A percentile compares a stretch with the other conserved stretches of the same genome.
These are phyloP conservation scores for Caenorhabditis doughertyi DNA, from an alignment of 2,888 invertebrate species.

Conservation along the genomic window DNA sequence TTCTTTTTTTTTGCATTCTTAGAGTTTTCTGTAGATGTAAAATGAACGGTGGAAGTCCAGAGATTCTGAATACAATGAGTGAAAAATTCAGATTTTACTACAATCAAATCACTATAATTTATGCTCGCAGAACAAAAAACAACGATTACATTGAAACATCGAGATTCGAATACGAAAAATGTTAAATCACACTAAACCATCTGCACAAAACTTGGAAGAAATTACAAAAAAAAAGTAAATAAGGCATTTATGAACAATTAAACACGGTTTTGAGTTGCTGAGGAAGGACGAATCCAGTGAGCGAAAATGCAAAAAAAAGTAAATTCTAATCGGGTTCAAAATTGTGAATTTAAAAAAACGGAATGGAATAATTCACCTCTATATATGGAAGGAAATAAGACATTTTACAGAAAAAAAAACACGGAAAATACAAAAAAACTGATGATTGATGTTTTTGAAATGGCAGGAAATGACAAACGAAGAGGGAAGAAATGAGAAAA, in stretches of 20 bases:
- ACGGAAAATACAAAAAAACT: background rate
- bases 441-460: background rate
- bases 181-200: conserved; percentile 19
- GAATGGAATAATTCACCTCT: too few species aligned
- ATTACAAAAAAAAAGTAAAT: conserved; percentile 1
- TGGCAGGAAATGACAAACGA: conserved; percentile 24
- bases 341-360: too few species aligned
- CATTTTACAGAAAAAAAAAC: background rate
- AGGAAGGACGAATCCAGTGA: too few species aligned
- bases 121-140: background rate
- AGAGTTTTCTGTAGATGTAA: conserved; percentile 18
- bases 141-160: conserved; percentile 19
- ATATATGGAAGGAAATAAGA: background rate
- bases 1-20: background rate
- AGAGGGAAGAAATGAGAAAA: background rate
- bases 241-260: background rate
- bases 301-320: background rate
- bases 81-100: conserved; percentile 1
- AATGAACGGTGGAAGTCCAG: conserved; percentile 54
- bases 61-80: too few species aligned
- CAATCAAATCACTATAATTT: background rate
- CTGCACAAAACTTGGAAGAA: conserved; percentile 1
- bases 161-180: conserved; percentile 7
- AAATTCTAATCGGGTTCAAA: too few species aligned
- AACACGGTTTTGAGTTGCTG: too few species aligned